Percentiles rank a stretch among this genome's conserved stretches.
Evolutionary conservation across 2,888 invertebrate species (phyloP).

Genomic region (Aphidoletes aphidimyza): DNA sequence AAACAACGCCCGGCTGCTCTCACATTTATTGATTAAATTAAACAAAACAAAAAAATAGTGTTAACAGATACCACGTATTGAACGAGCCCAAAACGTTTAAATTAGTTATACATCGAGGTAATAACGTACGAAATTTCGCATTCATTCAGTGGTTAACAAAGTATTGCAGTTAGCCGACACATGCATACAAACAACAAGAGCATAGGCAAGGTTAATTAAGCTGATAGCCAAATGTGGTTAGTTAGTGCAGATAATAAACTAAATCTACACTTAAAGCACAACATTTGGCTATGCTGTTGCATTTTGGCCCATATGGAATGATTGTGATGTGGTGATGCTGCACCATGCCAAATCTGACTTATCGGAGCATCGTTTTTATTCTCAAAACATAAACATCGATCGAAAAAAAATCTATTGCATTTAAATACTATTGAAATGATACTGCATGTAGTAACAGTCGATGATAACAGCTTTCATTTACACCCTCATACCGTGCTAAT

Average conservation of each 20-base stretch:
- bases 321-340: too few relatives aligned
- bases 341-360: slow-evolving; percentile 29
- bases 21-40: background rate
- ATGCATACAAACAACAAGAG: too few relatives aligned
- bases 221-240: slow-evolving; percentile 27
- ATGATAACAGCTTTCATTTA: slow-evolving; percentile 3
- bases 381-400: slow-evolving; percentile 36
- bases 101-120: too few relatives aligned
- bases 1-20: background rate
- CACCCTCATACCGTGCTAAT: background rate
- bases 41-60: background rate
- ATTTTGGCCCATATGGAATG: too few relatives aligned
- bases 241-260: slow-evolving; percentile 35
- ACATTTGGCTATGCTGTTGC: too few relatives aligned
- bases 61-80: background rate
- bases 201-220: background rate
- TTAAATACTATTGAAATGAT: slow-evolving; percentile 28
- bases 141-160: background rate
- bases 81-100: too few relatives aligned
- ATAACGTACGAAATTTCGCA: background rate
- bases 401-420: slow-evolving; percentile 20
- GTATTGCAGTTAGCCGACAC: too few relatives aligned
- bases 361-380: slow-evolving; percentile 15
- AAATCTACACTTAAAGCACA: background rate
- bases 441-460: background rate